phyloP scores from a whole-genome alignment of 2,113 vertebrate species.

The Anhinga rufa region DNA sequence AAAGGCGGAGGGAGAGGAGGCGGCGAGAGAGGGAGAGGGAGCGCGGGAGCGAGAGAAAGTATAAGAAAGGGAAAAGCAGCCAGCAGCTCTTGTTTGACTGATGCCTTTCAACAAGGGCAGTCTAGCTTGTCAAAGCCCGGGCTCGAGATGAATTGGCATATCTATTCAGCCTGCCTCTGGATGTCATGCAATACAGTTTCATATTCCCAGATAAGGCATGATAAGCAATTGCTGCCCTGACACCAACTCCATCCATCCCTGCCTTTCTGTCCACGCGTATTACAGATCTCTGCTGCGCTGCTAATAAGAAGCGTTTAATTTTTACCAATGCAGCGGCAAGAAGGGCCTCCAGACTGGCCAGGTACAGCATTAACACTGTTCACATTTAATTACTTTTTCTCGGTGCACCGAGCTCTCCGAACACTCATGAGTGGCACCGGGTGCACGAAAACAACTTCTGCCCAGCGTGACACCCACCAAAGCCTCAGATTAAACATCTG shows the following conservation, averaged over 20 bases:
- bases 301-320: conserved; percentile 73
- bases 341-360: conserved; percentile 37
- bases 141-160: conserved; percentile 95
- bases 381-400: conserved; percentile 59
- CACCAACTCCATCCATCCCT: conserved; percentile 74
- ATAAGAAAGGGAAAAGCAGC: conserved; percentile 75
- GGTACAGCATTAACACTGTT: conserved; percentile 42
- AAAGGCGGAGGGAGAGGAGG: conserved; percentile 65
- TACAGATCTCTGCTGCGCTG: conserved; percentile 48
- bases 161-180: conserved; percentile 86
- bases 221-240: conserved; percentile 90
- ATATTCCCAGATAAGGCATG: conserved; percentile 95
- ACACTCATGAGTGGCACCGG: not conserved
- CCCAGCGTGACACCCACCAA: not conserved
- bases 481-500: not conserved
- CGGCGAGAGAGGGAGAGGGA: conserved; percentile 38
- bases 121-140: conserved; percentile 97
- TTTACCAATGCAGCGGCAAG: conserved; percentile 50
- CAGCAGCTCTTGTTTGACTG: conserved; percentile 84
- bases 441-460: not conserved
- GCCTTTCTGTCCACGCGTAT: conserved; percentile 45
- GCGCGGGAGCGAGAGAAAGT: conserved; percentile 70
- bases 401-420: rapidly evolving
- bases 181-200: conserved; percentile 91
- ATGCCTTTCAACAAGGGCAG: conserved; percentile 99